These are phyloP conservation scores for Reticulitermes speratus DNA, from an alignment of 1,140 invertebrate species.

Conservation along the genomic window DNA sequence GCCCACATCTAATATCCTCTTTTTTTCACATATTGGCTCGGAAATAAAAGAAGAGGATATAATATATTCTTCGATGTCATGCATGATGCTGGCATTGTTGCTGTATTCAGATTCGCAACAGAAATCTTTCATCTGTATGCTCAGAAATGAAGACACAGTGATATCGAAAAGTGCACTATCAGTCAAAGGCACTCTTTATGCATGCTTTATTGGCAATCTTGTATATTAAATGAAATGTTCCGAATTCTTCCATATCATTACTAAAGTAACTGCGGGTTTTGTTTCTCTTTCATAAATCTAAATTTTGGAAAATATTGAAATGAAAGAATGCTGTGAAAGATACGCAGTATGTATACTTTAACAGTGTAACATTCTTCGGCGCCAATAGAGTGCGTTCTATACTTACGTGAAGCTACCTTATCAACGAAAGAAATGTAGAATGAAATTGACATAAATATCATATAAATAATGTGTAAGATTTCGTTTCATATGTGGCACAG, in stretches of 20 bases:
- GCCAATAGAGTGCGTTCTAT: no score
- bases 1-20: not conserved
- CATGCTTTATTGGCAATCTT: not conserved
- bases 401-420: no score
- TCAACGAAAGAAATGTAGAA: no score
- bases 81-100: not conserved
- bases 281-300: not conserved
- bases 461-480: no score
- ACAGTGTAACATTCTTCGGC: no score
- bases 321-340: not conserved
- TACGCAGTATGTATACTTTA: no score
- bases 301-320: not conserved
- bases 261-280: not conserved
- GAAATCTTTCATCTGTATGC: not conserved
- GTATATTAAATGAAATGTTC: not conserved
- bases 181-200: not conserved
- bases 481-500: no score
- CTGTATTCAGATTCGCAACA: not conserved
- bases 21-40: constrained; percentile 1
- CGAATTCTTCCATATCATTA: not conserved
- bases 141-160: not conserved
- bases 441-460: no score
- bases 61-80: constrained; percentile 3
- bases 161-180: not conserved
- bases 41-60: constrained; percentile 1